Evolutionary conservation across 2,888 invertebrate species (phyloP), one percentile per base, ranked within the genome.

Genomic region (Phoenoteleia sp.): DNA sequence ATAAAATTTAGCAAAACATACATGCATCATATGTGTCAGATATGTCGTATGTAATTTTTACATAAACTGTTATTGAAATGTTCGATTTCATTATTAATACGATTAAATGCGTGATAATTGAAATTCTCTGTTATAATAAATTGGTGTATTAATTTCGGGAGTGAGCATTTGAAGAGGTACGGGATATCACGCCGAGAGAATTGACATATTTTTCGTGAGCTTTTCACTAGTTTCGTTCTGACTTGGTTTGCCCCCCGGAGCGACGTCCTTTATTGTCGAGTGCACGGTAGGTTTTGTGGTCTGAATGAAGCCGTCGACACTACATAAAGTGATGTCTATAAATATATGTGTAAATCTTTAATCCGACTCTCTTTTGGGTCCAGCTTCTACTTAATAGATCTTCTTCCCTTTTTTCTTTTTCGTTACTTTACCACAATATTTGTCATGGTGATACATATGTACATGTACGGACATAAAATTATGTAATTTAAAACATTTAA

Each of bases 231-330:
- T 77, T 81, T 77, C 81, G 77, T 85, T 56, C 29, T 64, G 83
- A 81, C 76, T 69, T 66, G 71, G 79, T 52, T 60, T 69, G 79
- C 89, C 90, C 88, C 90, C 90, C 84, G 89, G 85, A 62, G 90
- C 67, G 89, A 81, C 79, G 69, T 86, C 87, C 86, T 90, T 88
- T 90, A 90, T 89, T 86, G 85, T 66, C 42, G 69, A 80, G 84
- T 81, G 66, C 62, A 81, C 81, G 58, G 77, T 82, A 80, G 87
- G 86, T 87, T 88, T 86, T 86, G 84, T 85, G 87, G 87, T 84
- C 80, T 84, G 82, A 89, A 89, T 85, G 85, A 88, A 88, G 86
- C 87, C 88, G 90, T 89, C 87, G 90, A 90, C 90, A 87, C 84
- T 84, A 52, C 49, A 80, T 89, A 90, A 89, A 90, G 64, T 84